Percentiles rank a stretch among this genome's conserved stretches.
phyloP scores from a whole-genome alignment of 2,797 vertebrate species.

The Moxostoma hubbsi region DNA sequence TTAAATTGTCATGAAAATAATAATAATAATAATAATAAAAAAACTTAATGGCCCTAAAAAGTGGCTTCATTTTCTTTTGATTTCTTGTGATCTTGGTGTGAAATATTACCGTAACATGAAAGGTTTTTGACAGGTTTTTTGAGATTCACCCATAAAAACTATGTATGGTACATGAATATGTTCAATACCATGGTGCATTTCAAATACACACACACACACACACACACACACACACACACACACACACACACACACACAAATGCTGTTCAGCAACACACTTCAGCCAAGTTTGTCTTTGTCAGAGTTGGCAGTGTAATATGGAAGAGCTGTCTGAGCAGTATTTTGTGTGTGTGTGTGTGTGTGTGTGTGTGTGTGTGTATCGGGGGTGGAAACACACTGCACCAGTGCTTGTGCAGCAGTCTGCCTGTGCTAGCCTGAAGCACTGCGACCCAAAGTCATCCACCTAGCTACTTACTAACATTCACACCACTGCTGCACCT shows the following conservation, averaged over 20 bases:
- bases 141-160: too few species aligned
- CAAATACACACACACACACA: background rate
- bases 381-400: slow-evolving; percentile 40
- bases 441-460: slow-evolving; percentile 30
- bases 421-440: slow-evolving; percentile 31
- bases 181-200: too few species aligned
- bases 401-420: slow-evolving; percentile 32
- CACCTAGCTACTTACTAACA: slow-evolving; percentile 25
- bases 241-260: slow-evolving; percentile 24
- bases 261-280: slow-evolving; percentile 24
- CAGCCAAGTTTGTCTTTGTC: slow-evolving; percentile 24
- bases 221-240: slow-evolving; percentile 15
- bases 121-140: too few species aligned
- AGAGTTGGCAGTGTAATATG: slow-evolving; percentile 26
- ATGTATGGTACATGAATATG: too few species aligned
- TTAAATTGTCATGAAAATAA: too few species aligned
- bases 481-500: slow-evolving; percentile 20
- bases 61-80: too few species aligned
- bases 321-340: slow-evolving; percentile 29
- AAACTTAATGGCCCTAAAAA: too few species aligned
- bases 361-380: slow-evolving; percentile 34
- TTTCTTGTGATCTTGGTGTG: too few species aligned
- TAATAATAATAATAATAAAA: too few species aligned
- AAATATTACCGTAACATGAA: too few species aligned
- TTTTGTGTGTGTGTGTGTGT: background rate